Percentiles rank a stretch among this genome's conserved stretches.
Evolutionary conservation across 2,888 invertebrate genomes (phyloP).

Genomic region (Phrixothrix hirtus): DNA sequence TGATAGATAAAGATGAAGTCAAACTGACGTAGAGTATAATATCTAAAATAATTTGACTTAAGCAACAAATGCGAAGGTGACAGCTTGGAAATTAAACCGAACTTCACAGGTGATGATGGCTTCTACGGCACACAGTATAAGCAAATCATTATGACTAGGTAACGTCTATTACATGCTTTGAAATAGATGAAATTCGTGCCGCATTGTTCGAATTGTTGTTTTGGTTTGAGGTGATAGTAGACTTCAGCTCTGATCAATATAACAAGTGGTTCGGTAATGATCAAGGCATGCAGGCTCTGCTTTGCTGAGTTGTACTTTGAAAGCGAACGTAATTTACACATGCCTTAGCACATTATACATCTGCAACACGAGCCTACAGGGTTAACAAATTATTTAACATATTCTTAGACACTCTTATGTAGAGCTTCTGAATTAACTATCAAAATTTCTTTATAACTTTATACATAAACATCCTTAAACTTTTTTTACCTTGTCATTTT

Average conservation of each 20-base stretch:
- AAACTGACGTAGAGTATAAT: conserved; percentile 12
- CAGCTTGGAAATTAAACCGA: conserved; percentile 48
- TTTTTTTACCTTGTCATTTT: too few relatives aligned
- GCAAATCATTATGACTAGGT: conserved; percentile 41
- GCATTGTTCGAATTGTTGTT: conserved; percentile 40
- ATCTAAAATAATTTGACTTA: conserved; percentile 32
- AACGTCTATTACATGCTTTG: conserved; percentile 43
- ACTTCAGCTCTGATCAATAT: conserved; percentile 29
- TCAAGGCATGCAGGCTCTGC: conserved; percentile 28
- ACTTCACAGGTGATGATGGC: conserved; percentile 38
- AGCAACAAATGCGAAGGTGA: conserved; percentile 41
- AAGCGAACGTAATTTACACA: conserved; percentile 31
- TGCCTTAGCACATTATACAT: conserved; percentile 25
- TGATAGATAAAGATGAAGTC: conserved; percentile 12
- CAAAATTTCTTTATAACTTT: too few relatives aligned
- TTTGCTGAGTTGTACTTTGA: conserved; percentile 29
- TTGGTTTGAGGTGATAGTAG: conserved; percentile 25
- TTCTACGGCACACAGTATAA: conserved; percentile 42
- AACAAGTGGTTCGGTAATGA: conserved; percentile 32
- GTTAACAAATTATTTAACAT: neutral
- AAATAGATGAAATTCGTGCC: conserved; percentile 37
- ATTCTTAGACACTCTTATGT: neutral
- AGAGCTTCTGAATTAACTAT: too few relatives aligned
- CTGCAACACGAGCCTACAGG: conserved; percentile 11
- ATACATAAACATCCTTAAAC: too few relatives aligned